A percentile compares a stretch with the other conserved stretches of the same genome.
Evolutionary conservation across 1,140 invertebrate species (phyloP).

Genomic region (Drosophila leontia): DNA sequence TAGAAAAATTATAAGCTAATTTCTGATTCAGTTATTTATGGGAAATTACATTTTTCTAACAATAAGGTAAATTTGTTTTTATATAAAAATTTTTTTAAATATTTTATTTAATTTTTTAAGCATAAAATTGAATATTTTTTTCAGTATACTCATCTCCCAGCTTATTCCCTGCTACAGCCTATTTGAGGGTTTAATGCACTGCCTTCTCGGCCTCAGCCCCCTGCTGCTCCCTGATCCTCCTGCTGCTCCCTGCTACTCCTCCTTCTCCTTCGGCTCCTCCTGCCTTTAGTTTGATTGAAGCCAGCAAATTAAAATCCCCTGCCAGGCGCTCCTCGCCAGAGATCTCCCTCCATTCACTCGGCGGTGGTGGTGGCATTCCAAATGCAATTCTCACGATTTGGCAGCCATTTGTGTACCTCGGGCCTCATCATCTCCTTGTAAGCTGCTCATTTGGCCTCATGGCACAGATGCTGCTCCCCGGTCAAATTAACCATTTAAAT

Average conservation of each 20-base stretch:
- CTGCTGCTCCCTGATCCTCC: conserved; percentile 4
- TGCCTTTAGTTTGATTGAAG: conserved; percentile 70
- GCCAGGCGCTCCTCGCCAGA: conserved; percentile 15
- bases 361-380: conserved; percentile 36
- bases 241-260: neutral
- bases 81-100: neutral
- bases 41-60: neutral
- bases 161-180: conserved; percentile 31
- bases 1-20: neutral
- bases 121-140: neutral
- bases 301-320: conserved; percentile 74
- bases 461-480: conserved; percentile 38
- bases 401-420: conserved; percentile 62
- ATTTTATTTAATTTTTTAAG: neutral
- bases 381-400: conserved; percentile 80
- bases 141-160: conserved; percentile 23
- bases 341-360: conserved; percentile 1
- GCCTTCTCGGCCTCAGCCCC: conserved; percentile 3
- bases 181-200: conserved; percentile 52
- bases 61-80: neutral
- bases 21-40: neutral
- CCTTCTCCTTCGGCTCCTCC: neutral
- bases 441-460: conserved; percentile 68
- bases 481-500: conserved; percentile 82
- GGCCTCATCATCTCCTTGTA: conserved; percentile 72